Percentiles rank a stretch among this genome's conserved stretches.
Evolutionary conservation across 2,113 vertebrate genomes (phyloP).

Genomic region (Lophius piscatorius): DNA sequence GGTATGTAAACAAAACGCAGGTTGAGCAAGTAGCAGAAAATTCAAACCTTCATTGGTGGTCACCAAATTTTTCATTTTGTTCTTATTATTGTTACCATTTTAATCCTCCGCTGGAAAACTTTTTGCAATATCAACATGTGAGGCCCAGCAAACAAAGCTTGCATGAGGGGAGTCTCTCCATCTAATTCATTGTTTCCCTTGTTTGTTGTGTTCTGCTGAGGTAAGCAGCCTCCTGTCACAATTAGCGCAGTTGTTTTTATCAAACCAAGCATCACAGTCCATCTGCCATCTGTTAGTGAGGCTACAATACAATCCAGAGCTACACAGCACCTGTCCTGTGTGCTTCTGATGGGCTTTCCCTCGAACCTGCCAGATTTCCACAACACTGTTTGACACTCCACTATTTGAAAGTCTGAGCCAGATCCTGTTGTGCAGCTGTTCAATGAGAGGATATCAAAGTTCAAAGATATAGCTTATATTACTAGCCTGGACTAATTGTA

Average conservation of each 20-base stretch:
- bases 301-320: constrained; percentile 41
- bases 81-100: background rate
- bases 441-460: constrained; percentile 4
- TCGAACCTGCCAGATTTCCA: constrained; percentile 51
- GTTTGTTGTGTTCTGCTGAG: constrained; percentile 48
- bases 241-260: constrained; percentile 54
- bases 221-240: constrained; percentile 56
- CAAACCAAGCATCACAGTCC: constrained; percentile 54
- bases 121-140: constrained; percentile 27
- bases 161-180: constrained; percentile 44
- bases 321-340: constrained; percentile 41
- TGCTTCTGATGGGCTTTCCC: constrained; percentile 49
- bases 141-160: constrained; percentile 9
- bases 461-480: constrained; percentile 8
- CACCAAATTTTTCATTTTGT: background rate
- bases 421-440: constrained; percentile 28
- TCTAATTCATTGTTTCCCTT: constrained; percentile 39
- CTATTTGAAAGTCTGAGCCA: constrained; percentile 21
- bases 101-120: background rate
- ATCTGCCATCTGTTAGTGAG: constrained; percentile 56
- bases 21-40: background rate
- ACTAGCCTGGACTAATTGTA: background rate
- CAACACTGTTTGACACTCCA: constrained; percentile 24
- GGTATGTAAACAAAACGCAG: background rate
- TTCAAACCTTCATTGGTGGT: background rate